A percentile compares a stretch with the other conserved stretches of the same genome.
phyloP scores from a whole-genome alignment of 2,888 invertebrate genomes.

The Phortica magna region DNA sequence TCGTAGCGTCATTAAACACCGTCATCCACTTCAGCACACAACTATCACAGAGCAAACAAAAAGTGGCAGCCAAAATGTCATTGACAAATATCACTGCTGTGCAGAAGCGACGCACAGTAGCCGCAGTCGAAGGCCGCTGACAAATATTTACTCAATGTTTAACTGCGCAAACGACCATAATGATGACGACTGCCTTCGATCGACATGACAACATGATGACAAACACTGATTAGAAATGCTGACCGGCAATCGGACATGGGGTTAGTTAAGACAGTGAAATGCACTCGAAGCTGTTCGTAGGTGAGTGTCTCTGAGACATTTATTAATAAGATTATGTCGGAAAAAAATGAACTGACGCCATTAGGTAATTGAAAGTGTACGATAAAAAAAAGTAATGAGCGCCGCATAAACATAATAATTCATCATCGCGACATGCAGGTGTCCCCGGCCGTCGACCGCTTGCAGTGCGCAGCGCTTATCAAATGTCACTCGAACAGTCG shows the following conservation, averaged over 20 bases:
- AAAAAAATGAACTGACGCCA: slow-evolving; percentile 42
- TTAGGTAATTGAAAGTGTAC: slow-evolving; percentile 44
- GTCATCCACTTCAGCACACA: background rate
- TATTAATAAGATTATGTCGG: slow-evolving; percentile 50
- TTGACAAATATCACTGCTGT: slow-evolving; percentile 12
- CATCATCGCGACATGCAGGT: slow-evolving; percentile 24
- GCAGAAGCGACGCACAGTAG: background rate
- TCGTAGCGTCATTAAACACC: slow-evolving; percentile 16
- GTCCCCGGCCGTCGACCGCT: slow-evolving; percentile 3
- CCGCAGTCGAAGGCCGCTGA: background rate
- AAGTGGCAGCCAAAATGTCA: slow-evolving; percentile 25
- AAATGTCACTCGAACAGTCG: slow-evolving; percentile 21
- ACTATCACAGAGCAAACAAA: slow-evolving; percentile 31
- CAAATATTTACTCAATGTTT: slow-evolving; percentile 25
- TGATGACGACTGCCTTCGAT: slow-evolving; percentile 45
- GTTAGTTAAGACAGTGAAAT: slow-evolving; percentile 19
- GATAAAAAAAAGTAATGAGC: background rate
- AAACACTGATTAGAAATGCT: slow-evolving; percentile 53
- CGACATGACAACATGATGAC: no score
- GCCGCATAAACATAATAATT: slow-evolving; percentile 21
- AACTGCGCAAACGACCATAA: slow-evolving; percentile 8
- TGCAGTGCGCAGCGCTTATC: slow-evolving; percentile 6
- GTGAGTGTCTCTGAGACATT: background rate
- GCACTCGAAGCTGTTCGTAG: slow-evolving; percentile 18
- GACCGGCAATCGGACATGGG: slow-evolving; percentile 33